Base-by-base conservation (phyloP, 2,888 invertebrate species). In the Leptinotarsa juncta region DNA sequence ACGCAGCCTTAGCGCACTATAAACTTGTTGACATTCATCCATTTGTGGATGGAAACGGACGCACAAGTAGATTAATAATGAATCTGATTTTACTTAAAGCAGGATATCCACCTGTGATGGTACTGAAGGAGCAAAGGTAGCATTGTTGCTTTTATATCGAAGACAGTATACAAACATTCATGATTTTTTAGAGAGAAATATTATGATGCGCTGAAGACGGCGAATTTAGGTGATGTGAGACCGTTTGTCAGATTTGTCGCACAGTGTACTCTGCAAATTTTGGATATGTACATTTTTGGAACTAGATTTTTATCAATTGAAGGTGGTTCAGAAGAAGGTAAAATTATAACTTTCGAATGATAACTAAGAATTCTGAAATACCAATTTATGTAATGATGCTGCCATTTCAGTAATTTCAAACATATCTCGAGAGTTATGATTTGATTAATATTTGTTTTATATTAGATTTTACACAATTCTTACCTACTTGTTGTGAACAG, bases 171-270 rank as follows among this genome's bases (percentile, higher is more conserved):
- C 42, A 42, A 42, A 42, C 51, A 15, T 51, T 42, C 15, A 66
- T 70, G 68, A 72, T 71, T 67, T 82, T 82, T 51, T 71, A 89
- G 93, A 20, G 93, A 94, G 82, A 92, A 94, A 74, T 96, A 96
- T 87, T 98, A 98, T 86, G 94, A 97, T 83, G 94, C 95, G 80
- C 89, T 99, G 49, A 95, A 97, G 86, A 90, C 95, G 12, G 98
- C 97, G 0, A 98, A 99, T 85, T 93, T 95, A 82, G 99, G 99
- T 0, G 98, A 99, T 86, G 93, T 98, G 4, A 90, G 98, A 66
- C 98, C 98, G 0, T 99, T 99, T 89, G 94, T 98, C 1, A 92
- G 99, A 79, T 99, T 99, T 87, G 97, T 99, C 82, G 97, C 97
- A 0, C 94, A 96, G 82, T 96, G 96, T 84, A 96, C 97, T 50